Evolutionary conservation across 2,888 invertebrate species (phyloP).

Genomic region (Lochmaea crataegi): DNA sequence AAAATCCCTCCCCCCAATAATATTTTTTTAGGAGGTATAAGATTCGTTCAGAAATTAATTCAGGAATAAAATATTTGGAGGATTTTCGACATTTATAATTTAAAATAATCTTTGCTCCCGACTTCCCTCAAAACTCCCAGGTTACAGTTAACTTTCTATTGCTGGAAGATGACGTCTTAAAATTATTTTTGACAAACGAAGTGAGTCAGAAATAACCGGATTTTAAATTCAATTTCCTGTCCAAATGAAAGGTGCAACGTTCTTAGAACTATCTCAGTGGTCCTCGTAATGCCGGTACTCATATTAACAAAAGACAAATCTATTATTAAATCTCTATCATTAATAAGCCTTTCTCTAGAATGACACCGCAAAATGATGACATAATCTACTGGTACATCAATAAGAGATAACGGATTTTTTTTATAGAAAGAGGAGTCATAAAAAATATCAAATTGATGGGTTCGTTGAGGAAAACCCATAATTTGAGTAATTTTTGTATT

Average conservation of each 20-base stretch:
- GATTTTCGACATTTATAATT: too few relatives aligned
- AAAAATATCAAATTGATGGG: not conserved
- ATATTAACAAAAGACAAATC: not conserved
- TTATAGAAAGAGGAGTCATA: not conserved
- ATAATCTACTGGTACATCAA: not conserved
- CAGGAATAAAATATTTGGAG: too few relatives aligned
- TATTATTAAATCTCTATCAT: conserved; percentile 13
- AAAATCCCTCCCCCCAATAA: too few relatives aligned
- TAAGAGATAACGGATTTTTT: not conserved
- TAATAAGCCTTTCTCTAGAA: conserved; percentile 10
- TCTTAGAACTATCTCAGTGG: not conserved
- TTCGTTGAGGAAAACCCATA: not conserved
- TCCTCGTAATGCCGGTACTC: not conserved
- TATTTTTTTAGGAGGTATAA: too few relatives aligned
- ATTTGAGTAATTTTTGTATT: not conserved
- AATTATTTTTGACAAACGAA: too few relatives aligned
- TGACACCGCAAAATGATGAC: conserved; percentile 13
- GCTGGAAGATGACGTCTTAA: too few relatives aligned
- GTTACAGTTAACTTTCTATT: too few relatives aligned
- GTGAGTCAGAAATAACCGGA: too few relatives aligned
- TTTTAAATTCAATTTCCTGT: not conserved
- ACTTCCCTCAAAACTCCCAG: too few relatives aligned
- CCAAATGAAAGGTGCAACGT: not conserved
- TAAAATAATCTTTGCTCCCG: too few relatives aligned
- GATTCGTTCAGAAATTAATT: too few relatives aligned